These are phyloP conservation scores for Plagodis pulveraria DNA, from an alignment of 2,888 invertebrate species.

Conservation along the genomic window DNA sequence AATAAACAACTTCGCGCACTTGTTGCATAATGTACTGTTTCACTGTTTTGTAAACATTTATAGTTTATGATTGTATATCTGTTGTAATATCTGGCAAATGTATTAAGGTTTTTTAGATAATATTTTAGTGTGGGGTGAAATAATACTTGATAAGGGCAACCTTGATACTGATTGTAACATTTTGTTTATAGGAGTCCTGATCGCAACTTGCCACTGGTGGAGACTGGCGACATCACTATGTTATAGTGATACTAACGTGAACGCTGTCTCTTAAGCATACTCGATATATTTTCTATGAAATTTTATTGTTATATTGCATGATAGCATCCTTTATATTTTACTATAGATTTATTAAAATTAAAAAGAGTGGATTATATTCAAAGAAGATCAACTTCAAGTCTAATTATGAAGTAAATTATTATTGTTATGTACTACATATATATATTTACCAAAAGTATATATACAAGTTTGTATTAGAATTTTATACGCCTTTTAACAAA, in stretches of 20 bases:
- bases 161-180: conserved; percentile 21
- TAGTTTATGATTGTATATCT: too few relatives aligned
- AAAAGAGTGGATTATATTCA: not conserved
- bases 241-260: conserved; percentile 52
- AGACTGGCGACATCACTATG: conserved; percentile 66
- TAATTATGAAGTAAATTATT: too few relatives aligned
- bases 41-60: too few relatives aligned
- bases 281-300: conserved; percentile 15
- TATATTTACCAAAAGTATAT: too few relatives aligned
- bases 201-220: conserved; percentile 61
- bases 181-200: conserved; percentile 68
- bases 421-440: too few relatives aligned
- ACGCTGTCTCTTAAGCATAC: conserved; percentile 7
- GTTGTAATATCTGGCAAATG: not conserved
- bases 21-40: too few relatives aligned
- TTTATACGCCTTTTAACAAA: conserved; percentile 31
- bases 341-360: not conserved
- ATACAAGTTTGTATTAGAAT: not conserved
- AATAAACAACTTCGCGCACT: too few relatives aligned
- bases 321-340: conserved; percentile 12
- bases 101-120: not conserved
- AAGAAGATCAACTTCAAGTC: not conserved
- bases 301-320: conserved; percentile 10
- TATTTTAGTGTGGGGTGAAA: not conserved
- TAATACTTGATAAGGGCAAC: not conserved